A percentile compares a stretch with the other conserved stretches of the same genome.
Conservation (phyloP, 2,113 vertebrate genomes). For the Narcine bancroftii region DNA sequence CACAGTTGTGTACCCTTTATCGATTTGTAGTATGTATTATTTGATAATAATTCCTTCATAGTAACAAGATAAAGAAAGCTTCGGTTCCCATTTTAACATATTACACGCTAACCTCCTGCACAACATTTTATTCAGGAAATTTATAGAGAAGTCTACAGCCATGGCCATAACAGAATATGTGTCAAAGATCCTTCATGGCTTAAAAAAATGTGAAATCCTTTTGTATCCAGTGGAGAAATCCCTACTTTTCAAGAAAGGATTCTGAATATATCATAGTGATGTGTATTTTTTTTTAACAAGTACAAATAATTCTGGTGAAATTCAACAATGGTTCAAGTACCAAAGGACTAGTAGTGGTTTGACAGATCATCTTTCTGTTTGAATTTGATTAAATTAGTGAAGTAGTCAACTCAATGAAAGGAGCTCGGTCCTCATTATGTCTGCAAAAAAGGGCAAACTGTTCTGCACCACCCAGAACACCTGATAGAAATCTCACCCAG, state of each 20-base stretch:
- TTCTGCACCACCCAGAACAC: not conserved
- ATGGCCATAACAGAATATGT: not conserved
- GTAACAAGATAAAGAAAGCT: not conserved
- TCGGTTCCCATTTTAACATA: constrained; percentile 27
- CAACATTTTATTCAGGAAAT: not conserved
- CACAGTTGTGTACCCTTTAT: not conserved
- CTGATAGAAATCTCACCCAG: not conserved
- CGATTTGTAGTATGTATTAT: not conserved
- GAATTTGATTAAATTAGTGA: not conserved
- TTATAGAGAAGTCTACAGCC: not conserved
- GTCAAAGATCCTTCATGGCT: not conserved
- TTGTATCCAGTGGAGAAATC: not conserved
- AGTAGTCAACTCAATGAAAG: not conserved
- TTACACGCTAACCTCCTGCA: constrained; percentile 2
- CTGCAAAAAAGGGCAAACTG: not conserved
- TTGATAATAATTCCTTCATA: not conserved
- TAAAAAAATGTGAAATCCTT: not conserved
- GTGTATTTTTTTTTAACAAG: not conserved
- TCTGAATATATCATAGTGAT: too few species aligned
- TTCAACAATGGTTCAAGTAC: not conserved
- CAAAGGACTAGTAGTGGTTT: not conserved
- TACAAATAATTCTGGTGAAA: not conserved
- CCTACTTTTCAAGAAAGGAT: not conserved
- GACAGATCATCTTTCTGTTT: too few species aligned
- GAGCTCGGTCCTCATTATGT: not conserved